Evolutionary conservation across 2,888 invertebrate genomes (phyloP), one percentile per base, ranked within the genome.

Genomic region (Caenorhabditis doughertyi): DNA sequence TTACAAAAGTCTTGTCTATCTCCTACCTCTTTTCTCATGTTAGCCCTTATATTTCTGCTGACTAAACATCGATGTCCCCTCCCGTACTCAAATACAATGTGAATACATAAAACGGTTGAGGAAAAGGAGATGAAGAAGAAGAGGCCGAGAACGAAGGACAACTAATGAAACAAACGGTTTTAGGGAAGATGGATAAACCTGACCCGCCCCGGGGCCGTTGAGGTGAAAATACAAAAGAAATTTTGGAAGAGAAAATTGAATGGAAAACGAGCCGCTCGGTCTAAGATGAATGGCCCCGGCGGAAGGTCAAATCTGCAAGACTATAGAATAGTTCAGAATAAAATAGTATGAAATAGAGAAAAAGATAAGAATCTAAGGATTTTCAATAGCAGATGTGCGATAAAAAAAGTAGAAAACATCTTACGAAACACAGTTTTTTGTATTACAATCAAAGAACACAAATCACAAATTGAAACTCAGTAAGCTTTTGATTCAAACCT

Each of bases 21-120:
- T 39, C 23, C 44, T 21, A 39, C 49, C 58, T 29, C 23, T 21
- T 42, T 58, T 68, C 76, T 76, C 76, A 60, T 77, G 68, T 68
- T 68, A 77, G 67, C 77, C 68, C 68, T 62, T 77, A 42, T 77
- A 77, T 68, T 77, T 77, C 77, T 68, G 68, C 77, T 77, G 77
- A 35, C 53, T 77, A 77, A 77, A 77, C 77, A 77, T 62, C 77
- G 77, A 25, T 21, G 32, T 29, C 39, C 47, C 67, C n/a, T n/a
- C n/a, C 47, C 60, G 67, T 77, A 68, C 77, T 68, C 77, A 77
- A 77, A 77, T 68, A 77, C 68, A 68, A 53, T 67, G 67, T 68
- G 77, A 77, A 77, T 76, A 76, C 76, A 76, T 76, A 67, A 67
- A 74, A 74, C 55, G 74, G 27, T 25, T 47, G 49, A 2, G 2